phyloP scores from a whole-genome alignment of 2,797 vertebrate genomes.

The Ctenopoma multispine region DNA sequence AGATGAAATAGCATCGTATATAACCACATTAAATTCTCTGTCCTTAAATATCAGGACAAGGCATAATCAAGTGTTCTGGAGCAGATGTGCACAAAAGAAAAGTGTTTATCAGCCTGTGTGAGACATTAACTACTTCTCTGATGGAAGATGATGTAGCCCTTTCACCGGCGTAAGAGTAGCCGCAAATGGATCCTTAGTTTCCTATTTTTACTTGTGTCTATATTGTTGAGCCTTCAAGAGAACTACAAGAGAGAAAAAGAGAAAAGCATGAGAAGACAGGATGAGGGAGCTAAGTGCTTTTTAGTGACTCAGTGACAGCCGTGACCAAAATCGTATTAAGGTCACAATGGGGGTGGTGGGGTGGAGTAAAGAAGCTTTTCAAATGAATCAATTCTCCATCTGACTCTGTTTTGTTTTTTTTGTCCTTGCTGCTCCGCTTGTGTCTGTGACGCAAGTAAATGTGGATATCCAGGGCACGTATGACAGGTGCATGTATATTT shows the following conservation, averaged over 20 bases:
- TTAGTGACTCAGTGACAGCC: constrained; percentile 75
- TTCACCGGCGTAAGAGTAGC: constrained; percentile 1
- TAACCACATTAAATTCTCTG: not conserved
- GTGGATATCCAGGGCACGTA: not conserved
- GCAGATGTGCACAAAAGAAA: not conserved
- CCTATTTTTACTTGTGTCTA: constrained; percentile 2
- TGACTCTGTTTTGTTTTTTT: constrained; percentile 21
- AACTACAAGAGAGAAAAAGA: not conserved
- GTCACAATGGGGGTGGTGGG: constrained; percentile 72
- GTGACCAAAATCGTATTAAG: constrained; percentile 79
- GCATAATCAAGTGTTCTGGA: constrained; percentile 23
- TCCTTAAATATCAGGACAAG: constrained; percentile 13
- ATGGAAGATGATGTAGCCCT: not conserved
- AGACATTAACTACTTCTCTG: not conserved
- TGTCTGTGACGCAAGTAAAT: not conserved
- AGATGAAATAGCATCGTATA: not conserved
- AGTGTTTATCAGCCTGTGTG: constrained; percentile 7
- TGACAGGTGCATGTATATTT: constrained; percentile 7
- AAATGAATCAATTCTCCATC: constrained; percentile 77
- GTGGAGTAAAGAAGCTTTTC: constrained; percentile 73
- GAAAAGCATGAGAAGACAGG: constrained; percentile 20
- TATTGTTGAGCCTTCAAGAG: constrained; percentile 1
- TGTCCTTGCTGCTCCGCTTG: not conserved
- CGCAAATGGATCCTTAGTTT: constrained; percentile 4
- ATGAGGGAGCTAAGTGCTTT: constrained; percentile 70